A percentile compares a stretch with the other conserved stretches of the same genome.
phyloP scores from a whole-genome alignment of 2,113 vertebrate species.

The Lathamus discolor region DNA sequence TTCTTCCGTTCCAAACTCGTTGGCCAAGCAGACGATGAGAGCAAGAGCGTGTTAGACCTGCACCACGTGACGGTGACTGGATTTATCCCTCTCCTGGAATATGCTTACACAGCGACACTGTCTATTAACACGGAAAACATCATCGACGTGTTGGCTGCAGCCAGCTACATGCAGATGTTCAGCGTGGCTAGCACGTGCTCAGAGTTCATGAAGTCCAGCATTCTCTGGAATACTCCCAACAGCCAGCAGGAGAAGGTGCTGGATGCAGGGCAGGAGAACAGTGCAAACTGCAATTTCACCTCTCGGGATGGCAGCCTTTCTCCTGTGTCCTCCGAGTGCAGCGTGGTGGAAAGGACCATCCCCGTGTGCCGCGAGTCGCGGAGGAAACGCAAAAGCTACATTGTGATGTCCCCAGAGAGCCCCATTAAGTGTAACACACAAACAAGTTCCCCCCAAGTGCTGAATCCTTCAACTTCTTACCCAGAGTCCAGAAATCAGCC shows the following conservation, averaged over 20 bases:
- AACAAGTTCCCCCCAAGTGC: conserved; percentile 90
- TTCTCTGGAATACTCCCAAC: conserved; percentile 89
- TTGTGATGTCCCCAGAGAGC: conserved; percentile 91
- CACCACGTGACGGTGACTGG: conserved; percentile 97
- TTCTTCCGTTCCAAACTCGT: conserved; percentile 92
- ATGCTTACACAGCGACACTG: conserved; percentile 95
- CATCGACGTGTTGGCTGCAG: conserved; percentile 95
- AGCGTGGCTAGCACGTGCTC: conserved; percentile 97
- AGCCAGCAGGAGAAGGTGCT: conserved; percentile 83
- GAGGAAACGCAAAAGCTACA: conserved; percentile 93
- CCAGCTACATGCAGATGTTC: conserved; percentile 99
- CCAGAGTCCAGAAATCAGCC: conserved; percentile 87
- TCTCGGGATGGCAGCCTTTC: conserved; percentile 93
- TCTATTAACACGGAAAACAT: conserved; percentile 99
- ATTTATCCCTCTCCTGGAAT: conserved; percentile 95
- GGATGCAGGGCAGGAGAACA: conserved; percentile 86
- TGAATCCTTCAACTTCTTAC: conserved; percentile 91
- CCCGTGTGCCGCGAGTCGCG: conserved; percentile 92
- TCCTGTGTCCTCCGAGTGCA: conserved; percentile 96
- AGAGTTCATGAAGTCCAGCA: conserved; percentile 99
- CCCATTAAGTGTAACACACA: conserved; percentile 90
- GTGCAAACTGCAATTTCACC: conserved; percentile 85
- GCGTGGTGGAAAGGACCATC: conserved; percentile 91
- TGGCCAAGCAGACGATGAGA: conserved; percentile 86
- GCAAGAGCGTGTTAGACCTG: conserved; percentile 92